Base-by-base conservation (phyloP, 2,797 vertebrate genomes). In the Ptychadena robeensis region DNA sequence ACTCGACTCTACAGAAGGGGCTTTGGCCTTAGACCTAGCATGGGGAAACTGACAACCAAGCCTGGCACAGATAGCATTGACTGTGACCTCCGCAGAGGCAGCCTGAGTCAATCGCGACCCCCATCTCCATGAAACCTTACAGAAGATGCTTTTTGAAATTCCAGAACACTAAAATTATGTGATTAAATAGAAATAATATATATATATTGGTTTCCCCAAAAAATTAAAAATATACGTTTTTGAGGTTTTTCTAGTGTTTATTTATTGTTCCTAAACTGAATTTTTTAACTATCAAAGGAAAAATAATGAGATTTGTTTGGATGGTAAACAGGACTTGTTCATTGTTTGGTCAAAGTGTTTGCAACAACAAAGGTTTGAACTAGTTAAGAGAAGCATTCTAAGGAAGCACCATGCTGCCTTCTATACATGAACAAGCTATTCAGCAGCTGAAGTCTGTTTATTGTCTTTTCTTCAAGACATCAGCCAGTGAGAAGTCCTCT, bases 1-100 rank as follows among this genome's bases (percentile, higher is more conserved):
- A 92, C 90, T 85, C 82, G 88, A 90, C 82, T 28, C 89, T 93
- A 92, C 91, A 90, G 90, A 86, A 88, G 37, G 90, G 91, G 86
- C 90, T 28, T 82, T 0, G 86, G 86, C 82, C 88, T 9, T 0
- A 64, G 87, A 86, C 27, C 66, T 1, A 87, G 66, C 87, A 38
- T 63, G 53, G 44, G 64, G 38, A 70, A 37, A 85, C 44, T 73
- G 89, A 85, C 81, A 61, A 82, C 71, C 28, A 35, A 65, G 25
- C 76, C 73, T 69, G 61, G 59, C 38, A 40, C 34, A 53, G 28
- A 53, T 32, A 70, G 57, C 72, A 53, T 10, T 72, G 27, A 25
- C 31, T 10, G 5, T 75, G 77, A 75, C 77, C 77, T 84, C 76
- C 73, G 32, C 37, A 57, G 7, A 48, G 53, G 67, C 7, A 66